Evolutionary conservation across 2,888 invertebrate species (phyloP), one percentile per base, ranked within the genome.

Genomic region (Erebia epiphron): DNA sequence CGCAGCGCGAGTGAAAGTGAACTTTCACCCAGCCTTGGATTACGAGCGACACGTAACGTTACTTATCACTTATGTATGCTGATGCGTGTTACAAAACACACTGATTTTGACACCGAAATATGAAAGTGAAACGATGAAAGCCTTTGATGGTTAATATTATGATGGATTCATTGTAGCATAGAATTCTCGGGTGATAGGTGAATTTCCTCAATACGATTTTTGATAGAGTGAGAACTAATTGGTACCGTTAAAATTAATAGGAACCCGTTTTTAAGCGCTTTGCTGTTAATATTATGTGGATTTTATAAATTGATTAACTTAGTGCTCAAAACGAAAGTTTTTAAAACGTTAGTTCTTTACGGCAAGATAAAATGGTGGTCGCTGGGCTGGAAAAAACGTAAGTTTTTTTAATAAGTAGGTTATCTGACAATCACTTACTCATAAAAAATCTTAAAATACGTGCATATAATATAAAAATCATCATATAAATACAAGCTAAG

Each of bases 21-120:
- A 79, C 80, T 80, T 80, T 80, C 80, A 76, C 80, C 76, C 72
- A 75, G 75, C 78, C 76, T 78, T 75, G 78, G 78, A 76, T 80
- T 80, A 80, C 80, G 75, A 69, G 68, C 72, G 75, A 72, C 69
- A 76, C 79, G 79, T 79, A 79, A 80, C 72, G 72, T 76, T 70
- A 74, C 74, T 75, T 79, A 78, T 77, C 77, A 78, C 75, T 78
- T 79, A 72, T 66, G 73, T 74, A 78, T 77, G 72, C 76, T 68
- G 73, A 70, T 63, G 74, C 73, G 75, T 76, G 74, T 68, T 77
- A 75, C 70, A 73, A 75, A 76, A 77, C 71, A 67, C 64, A 71
- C 69, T 63, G 73, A 74, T 72, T 73, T 70, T 73, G 75, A 75
- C 74, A 69, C 57, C 60, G 57, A 52, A 54, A 62, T 73, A 68